These are phyloP conservation scores for Patagioenas fasciata DNA, from an alignment of 2,113 vertebrate genomes.

Conservation along the genomic window DNA sequence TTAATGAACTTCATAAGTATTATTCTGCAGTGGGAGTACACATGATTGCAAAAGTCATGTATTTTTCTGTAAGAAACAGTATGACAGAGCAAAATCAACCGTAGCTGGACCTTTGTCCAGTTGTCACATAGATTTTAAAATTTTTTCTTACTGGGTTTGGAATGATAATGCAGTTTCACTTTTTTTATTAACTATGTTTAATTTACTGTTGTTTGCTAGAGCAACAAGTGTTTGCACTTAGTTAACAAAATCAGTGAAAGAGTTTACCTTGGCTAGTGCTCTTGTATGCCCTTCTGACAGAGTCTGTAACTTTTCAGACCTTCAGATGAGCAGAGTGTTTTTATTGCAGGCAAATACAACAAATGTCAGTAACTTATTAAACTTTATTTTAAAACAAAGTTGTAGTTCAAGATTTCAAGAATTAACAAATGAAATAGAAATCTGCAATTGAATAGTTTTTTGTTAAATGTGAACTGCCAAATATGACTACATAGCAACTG, in stretches of 20 bases:
- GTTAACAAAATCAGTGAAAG: background rate
- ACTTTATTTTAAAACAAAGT: background rate
- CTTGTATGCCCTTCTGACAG: background rate
- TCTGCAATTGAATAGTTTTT: background rate
- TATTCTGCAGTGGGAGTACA: background rate
- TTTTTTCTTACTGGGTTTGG: background rate
- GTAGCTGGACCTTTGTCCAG: background rate
- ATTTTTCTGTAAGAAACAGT: background rate
- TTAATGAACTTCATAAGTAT: background rate
- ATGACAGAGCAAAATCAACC: background rate
- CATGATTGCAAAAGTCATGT: background rate
- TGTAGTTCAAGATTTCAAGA: background rate
- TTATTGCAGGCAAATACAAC: background rate
- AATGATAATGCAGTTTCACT: background rate
- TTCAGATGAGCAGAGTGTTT: background rate
- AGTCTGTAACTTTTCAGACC: background rate
- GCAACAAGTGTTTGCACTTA: background rate
- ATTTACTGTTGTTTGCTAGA: background rate
- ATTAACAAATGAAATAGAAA: background rate
- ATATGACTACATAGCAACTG: background rate
- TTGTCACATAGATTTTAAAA: background rate
- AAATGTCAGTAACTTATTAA: background rate
- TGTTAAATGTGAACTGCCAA: background rate
- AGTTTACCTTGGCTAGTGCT: background rate
- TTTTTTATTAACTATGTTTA: background rate